Evolutionary conservation across 2,888 invertebrate species (phyloP).

Genomic region (Eilema sororculum): DNA sequence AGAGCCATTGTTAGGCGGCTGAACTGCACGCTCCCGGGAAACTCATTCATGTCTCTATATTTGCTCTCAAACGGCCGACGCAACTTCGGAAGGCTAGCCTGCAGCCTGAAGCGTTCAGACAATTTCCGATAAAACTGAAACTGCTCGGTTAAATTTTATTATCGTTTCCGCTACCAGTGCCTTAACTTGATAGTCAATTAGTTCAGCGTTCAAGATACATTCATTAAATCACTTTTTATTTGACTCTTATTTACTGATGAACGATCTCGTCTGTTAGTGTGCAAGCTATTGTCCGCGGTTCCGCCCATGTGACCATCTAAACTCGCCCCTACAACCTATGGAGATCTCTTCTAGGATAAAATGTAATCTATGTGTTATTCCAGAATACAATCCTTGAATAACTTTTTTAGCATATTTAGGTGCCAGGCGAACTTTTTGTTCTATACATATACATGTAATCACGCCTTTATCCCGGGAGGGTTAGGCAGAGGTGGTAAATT

Average conservation of each 20-base stretch:
- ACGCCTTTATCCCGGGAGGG: no score
- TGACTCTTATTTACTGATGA: background rate
- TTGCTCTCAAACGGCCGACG: constrained; percentile 35
- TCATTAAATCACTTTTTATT: background rate
- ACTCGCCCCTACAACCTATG: no score
- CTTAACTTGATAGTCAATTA: constrained; percentile 27
- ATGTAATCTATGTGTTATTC: no score
- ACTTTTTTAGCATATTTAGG: no score
- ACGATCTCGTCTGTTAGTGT: background rate
- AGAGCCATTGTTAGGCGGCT: constrained; percentile 44
- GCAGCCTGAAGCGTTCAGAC: constrained; percentile 24
- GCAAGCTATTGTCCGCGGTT: background rate
- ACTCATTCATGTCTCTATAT: constrained; percentile 28
- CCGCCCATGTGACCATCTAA: no score
- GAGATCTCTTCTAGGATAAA: no score
- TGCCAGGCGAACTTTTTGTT: no score
- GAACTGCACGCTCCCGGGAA: constrained; percentile 41
- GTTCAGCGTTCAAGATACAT: constrained; percentile 10
- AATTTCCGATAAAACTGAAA: constrained; percentile 42
- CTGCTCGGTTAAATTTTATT: constrained; percentile 36
- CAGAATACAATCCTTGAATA: no score
- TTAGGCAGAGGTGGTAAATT: no score
- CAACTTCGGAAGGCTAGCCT: constrained; percentile 33
- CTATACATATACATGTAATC: no score
- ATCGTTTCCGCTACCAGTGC: constrained; percentile 17